Conservation (phyloP, 2,888 invertebrate species). For the Tinea pellionella region DNA sequence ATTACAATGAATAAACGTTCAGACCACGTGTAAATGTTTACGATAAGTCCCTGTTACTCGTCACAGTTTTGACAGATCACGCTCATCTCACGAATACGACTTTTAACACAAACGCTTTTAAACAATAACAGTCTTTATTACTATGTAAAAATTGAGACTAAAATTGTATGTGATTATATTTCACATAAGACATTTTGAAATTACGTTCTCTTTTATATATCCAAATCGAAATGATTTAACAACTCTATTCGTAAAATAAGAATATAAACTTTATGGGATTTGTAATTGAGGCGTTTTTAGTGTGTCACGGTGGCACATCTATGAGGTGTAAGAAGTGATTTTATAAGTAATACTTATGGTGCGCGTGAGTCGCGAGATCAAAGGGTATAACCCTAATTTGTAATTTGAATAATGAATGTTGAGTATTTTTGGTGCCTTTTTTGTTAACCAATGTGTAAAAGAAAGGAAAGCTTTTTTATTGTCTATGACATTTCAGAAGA, state of each 20-base stretch:
- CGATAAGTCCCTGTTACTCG: conserved; percentile 4
- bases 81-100: background rate
- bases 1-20: background rate
- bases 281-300: background rate
- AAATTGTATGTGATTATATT: background rate
- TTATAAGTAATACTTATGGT: conserved; percentile 10
- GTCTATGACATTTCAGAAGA: no score
- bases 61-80: conserved; percentile 12
- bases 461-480: no score
- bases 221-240: background rate
- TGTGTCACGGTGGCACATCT: background rate
- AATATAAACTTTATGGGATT: background rate
- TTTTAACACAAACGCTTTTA: background rate
- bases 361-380: conserved; percentile 11
- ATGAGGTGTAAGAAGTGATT: background rate
- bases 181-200: no score
- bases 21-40: conserved; percentile 12
- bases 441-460: no score
- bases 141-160: background rate
- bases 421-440: background rate
- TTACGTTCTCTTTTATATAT: background rate
- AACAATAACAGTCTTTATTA: background rate
- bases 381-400: background rate
- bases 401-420: background rate
- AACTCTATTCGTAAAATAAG: background rate